Percentiles rank a stretch among this genome's conserved stretches.
phyloP scores from a whole-genome alignment of 2,113 vertebrate species.

The Willisornis vidua region DNA sequence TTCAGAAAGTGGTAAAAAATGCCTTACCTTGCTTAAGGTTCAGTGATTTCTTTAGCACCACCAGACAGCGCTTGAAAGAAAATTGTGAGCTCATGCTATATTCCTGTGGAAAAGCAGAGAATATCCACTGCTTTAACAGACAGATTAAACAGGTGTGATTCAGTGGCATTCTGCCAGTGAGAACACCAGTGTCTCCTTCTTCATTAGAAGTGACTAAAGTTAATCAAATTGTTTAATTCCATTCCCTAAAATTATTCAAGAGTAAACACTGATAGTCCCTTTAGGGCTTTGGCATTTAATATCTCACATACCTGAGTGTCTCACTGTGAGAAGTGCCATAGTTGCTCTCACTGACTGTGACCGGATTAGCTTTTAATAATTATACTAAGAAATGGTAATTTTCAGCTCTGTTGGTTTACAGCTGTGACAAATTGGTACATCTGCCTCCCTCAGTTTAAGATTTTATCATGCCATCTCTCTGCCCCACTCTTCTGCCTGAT shows the following conservation, averaged over 20 bases:
- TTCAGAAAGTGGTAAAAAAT: background rate
- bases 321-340: background rate
- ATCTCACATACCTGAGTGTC: background rate
- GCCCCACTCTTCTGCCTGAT: background rate
- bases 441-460: background rate
- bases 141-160: background rate
- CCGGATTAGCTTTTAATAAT: background rate
- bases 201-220: background rate
- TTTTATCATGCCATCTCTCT: background rate
- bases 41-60: background rate
- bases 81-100: background rate
- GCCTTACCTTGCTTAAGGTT: background rate
- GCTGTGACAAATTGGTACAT: background rate
- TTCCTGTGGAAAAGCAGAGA: background rate
- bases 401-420: background rate
- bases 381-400: background rate
- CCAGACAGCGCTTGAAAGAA: background rate
- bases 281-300: constrained; percentile 1
- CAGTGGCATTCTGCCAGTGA: background rate
- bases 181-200: background rate
- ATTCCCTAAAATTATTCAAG: background rate
- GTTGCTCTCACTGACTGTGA: background rate
- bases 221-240: constrained; percentile 6
- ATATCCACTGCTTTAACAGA: background rate
- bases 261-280: background rate